Conservation (phyloP, 2,797 vertebrate species). For the Chanos chanos region DNA sequence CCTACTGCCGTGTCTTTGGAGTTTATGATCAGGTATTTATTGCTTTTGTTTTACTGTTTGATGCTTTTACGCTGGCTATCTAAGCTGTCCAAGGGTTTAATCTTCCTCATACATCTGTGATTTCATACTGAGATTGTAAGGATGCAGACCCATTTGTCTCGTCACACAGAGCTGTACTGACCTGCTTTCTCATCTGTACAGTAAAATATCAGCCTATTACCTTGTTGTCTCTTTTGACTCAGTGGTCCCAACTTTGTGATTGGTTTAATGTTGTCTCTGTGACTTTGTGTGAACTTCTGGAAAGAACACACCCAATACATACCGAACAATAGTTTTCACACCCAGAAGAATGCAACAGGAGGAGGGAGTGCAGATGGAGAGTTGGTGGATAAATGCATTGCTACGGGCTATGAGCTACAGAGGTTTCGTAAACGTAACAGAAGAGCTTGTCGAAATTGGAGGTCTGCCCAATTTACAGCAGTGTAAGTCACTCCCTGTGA, state of each 20-base stretch:
- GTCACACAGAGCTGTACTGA: neutral
- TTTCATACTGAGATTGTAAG: neutral
- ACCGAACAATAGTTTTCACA: neutral
- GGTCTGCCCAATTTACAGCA: neutral
- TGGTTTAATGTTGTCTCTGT: neutral
- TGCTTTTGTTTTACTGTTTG: too few relatives aligned
- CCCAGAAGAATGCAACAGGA: neutral
- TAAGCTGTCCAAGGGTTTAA: too few relatives aligned
- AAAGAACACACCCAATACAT: neutral
- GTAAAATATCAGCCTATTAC: too few relatives aligned
- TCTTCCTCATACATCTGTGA: too few relatives aligned
- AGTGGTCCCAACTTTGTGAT: too few relatives aligned
- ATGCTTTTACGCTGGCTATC: too few relatives aligned
- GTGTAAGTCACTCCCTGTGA: slow-evolving; percentile 7
- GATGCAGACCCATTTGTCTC: too few relatives aligned
- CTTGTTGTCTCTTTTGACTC: too few relatives aligned
- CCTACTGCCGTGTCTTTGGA: too few relatives aligned
- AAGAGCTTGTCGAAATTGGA: slow-evolving; percentile 2
- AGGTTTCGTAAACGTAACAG: neutral
- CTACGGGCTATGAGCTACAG: slow-evolving; percentile 7
- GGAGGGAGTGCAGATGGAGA: neutral
- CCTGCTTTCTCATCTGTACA: neutral
- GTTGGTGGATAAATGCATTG: slow-evolving; percentile 22
- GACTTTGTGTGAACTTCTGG: neutral
- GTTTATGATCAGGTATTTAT: too few relatives aligned